These are phyloP conservation scores for Papilio protenor DNA, from an alignment of 2,888 invertebrate species.

Conservation along the genomic window DNA sequence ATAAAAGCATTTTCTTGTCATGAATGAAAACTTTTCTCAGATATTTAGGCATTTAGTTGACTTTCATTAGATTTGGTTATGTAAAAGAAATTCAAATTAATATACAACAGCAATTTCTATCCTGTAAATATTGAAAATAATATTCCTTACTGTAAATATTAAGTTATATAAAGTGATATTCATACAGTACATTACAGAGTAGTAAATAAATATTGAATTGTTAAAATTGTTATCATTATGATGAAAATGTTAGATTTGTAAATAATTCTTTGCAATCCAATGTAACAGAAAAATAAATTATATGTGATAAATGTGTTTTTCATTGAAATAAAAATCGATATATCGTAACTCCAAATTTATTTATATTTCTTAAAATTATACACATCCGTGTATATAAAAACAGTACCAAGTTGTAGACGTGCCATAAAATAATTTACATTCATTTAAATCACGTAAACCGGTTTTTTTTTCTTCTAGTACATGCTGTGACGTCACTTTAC, in stretches of 20 bases:
- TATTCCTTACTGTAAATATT: not conserved
- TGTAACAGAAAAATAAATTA: conserved; percentile 13
- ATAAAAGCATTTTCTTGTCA: not conserved
- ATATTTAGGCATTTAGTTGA: not conserved
- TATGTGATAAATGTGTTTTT: conserved; percentile 7
- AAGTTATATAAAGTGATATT: not conserved
- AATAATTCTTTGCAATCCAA: not conserved
- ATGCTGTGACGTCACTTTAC: not conserved
- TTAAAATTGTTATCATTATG: conserved; percentile 13
- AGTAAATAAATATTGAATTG: conserved; percentile 6
- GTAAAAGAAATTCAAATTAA: not conserved
- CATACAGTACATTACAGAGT: not conserved
- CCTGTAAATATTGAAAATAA: not conserved
- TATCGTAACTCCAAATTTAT: no score
- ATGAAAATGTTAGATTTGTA: not conserved
- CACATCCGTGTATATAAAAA: not conserved
- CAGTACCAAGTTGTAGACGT: not conserved
- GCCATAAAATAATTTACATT: not conserved
- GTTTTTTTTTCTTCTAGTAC: not conserved
- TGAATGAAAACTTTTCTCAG: not conserved
- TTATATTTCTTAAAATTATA: no score
- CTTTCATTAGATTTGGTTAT: not conserved
- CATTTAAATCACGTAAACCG: not conserved
- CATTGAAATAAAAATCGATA: not conserved
- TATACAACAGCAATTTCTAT: not conserved